phyloP scores from a whole-genome alignment of 2,113 vertebrate species.

The Ceyx cyanopectus region DNA sequence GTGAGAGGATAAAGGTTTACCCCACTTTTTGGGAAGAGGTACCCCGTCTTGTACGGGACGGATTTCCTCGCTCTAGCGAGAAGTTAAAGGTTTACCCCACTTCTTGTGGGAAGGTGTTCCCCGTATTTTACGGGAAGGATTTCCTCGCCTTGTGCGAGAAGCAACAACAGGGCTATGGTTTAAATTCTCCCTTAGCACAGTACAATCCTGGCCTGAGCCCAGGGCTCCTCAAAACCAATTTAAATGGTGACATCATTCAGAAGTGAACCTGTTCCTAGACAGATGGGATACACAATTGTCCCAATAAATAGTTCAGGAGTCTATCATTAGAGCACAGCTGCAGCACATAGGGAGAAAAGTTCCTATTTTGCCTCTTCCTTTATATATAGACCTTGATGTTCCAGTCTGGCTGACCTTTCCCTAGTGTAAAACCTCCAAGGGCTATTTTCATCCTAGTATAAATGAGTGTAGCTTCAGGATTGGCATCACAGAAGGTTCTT shows the following conservation, averaged over 20 bases:
- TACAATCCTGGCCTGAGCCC: not conserved
- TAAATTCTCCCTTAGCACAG: not conserved
- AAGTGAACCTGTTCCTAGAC: not conserved
- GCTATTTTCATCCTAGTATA: slow-evolving; percentile 45
- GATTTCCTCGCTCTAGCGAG: too few relatives aligned
- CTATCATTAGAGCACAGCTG: slow-evolving; percentile 14
- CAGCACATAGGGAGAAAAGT: not conserved
- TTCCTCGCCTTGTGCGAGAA: too few relatives aligned
- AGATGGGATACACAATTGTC: not conserved
- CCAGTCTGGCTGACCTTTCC: slow-evolving; percentile 30
- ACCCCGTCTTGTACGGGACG: too few relatives aligned
- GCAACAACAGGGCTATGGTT: not conserved
- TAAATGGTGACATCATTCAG: not conserved
- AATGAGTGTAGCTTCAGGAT: not conserved
- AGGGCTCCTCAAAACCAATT: not conserved
- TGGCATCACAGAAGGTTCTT: slow-evolving; percentile 31
- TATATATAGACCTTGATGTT: not conserved
- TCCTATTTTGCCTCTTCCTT: not conserved
- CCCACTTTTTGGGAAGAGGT: too few relatives aligned
- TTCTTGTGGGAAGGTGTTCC: too few relatives aligned
- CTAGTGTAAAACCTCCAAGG: not conserved
- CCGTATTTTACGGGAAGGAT: too few relatives aligned
- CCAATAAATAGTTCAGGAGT: not conserved
- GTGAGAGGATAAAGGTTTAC: too few relatives aligned
- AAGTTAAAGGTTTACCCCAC: too few relatives aligned